Conservation (phyloP, 2,113 vertebrate species). For the Axis porcinus region DNA sequence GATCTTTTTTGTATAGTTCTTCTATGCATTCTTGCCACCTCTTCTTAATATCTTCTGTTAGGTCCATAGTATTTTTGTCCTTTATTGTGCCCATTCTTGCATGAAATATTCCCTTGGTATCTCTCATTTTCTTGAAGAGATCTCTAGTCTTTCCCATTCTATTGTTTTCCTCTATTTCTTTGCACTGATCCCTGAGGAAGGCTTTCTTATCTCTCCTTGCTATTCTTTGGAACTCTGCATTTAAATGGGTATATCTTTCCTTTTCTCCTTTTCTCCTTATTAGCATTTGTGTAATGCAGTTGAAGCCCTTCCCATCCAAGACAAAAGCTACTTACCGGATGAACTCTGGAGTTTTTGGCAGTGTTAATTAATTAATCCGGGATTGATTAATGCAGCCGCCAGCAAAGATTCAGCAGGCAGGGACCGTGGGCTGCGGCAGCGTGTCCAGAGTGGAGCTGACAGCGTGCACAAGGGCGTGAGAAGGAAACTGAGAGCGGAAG, state of each 20-base stretch:
- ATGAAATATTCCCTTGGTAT: background rate
- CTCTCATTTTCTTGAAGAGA: background rate
- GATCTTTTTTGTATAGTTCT: background rate
- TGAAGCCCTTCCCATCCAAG: background rate
- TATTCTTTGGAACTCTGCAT: background rate
- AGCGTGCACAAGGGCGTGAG: background rate
- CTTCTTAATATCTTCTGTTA: background rate
- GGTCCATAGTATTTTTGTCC: background rate
- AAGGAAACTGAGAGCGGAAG: background rate
- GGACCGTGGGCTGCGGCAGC: background rate
- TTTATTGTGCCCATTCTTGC: background rate
- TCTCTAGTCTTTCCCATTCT: background rate
- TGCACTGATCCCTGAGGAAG: background rate
- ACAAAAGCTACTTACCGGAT: background rate
- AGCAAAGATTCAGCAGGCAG: background rate
- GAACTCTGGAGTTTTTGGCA: background rate
- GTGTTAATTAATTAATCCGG: background rate
- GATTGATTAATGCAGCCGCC: background rate
- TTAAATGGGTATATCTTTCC: background rate
- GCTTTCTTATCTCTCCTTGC: background rate
- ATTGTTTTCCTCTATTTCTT: background rate
- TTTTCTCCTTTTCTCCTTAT: background rate
- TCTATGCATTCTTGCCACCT: background rate
- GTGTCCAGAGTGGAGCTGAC: background rate
- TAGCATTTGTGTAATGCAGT: background rate